Conservation (phyloP, 2,797 vertebrate genomes). For the Hirundo rustica region DNA sequence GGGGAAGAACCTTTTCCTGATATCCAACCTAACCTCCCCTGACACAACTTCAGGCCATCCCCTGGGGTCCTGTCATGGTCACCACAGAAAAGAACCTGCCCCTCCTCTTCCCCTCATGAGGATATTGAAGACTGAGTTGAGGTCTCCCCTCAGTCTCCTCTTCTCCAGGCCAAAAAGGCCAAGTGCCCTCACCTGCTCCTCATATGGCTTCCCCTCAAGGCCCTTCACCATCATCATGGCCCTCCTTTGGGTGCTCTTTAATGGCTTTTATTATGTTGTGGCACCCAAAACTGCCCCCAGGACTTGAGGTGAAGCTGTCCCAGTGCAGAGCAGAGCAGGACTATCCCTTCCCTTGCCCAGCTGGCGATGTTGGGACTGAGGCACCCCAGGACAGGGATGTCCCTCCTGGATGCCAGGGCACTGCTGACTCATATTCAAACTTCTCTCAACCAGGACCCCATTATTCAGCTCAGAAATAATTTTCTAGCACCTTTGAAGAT, state of each 20-base stretch:
- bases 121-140: neutral
- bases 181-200: neutral
- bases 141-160: neutral
- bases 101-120: neutral
- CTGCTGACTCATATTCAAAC: neutral
- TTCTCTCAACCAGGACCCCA: neutral
- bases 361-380: neutral
- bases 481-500: neutral
- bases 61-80: neutral
- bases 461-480: neutral
- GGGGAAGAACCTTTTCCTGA: neutral
- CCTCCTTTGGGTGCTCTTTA: neutral
- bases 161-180: neutral
- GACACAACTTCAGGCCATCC: neutral
- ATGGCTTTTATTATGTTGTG: neutral
- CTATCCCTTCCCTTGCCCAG: neutral
- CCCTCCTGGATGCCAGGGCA: neutral
- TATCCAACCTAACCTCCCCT: neutral
- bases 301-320: rapidly evolving
- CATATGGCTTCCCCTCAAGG: neutral
- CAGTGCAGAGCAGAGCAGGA: neutral
- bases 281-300: too few relatives aligned
- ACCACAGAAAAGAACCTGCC: neutral
- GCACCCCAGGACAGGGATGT: neutral
- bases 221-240: neutral